Base-by-base conservation (phyloP, 2,113 vertebrate genomes). In the Tetraodon nigroviridis region DNA sequence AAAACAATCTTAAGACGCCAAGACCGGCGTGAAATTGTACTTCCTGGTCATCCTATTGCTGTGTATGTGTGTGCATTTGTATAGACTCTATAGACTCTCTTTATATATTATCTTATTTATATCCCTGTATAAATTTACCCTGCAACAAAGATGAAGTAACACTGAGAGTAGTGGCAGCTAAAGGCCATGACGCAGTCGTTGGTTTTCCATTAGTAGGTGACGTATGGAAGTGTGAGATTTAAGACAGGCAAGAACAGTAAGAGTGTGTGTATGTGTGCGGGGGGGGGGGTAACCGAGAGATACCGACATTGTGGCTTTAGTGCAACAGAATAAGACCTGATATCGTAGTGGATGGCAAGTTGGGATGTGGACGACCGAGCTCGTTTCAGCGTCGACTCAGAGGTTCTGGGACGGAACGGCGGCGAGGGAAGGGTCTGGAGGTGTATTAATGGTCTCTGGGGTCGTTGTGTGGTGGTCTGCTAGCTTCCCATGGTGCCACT, bases 231-330 rank as follows among this genome's bases (percentile, higher is more conserved):
- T 22, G 44, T 44, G 42, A 44, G 42, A 44, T 71, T n/a, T 40
- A 49, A 72, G 50, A 64, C 58, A 63, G 55, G 55, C 22, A 52
- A 41, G 46, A 18, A n/a, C 12, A 58, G 40, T 57, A 56, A 47
- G 55, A 2, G 22, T 49, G 46, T 27, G 11, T 22, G 40, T 41
- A 48, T 3, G 12, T 11, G 21, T 42, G 47, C 1, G 44, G 29
- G 40, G 13, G 40, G 18, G 24, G 18, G 78, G 55, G 22, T n/a
- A 41, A 58, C 40, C 45, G 6, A 67, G 67, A 51, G 56, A 75
- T 78, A 83, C 83, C 84, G 80, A 77, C 81, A 78, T 81, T 67
- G 67, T 79, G 75, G 78, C 80, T 84, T 77, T 84, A 85, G 84
- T 85, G 81, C 83, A 86, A 85, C 71, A 76, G 68, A 82, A 75